Evolutionary conservation across 1,140 invertebrate species (phyloP), one percentile per base, ranked within the genome.

Genomic region (Dinothrombium tinctorium): DNA sequence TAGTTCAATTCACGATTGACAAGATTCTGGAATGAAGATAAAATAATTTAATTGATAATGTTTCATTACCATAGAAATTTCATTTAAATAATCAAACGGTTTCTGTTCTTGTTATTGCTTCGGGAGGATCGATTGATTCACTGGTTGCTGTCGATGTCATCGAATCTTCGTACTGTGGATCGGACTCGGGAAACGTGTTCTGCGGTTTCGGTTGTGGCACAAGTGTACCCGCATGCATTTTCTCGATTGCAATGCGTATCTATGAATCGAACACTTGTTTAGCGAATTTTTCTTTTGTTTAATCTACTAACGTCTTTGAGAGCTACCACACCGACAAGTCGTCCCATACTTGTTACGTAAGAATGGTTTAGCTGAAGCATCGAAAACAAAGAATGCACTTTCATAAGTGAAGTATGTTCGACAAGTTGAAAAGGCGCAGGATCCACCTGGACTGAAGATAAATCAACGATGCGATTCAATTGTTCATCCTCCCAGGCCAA

Each of bases 341-440:
- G 68, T 0, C 92, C 92, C 42, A 89, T 89, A 26, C 86, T 81
- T 4, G 92, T 98, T 1, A 98, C 92, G 60, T 96, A 98, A 2
- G 92, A 87, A 53, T 89, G 79, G 63, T 87, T 90, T 3, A 98
- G 76, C 21, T 87, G 86, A 32, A 98, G 69, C 66, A 96, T 78
- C 4, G 84, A 94, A 59, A 98, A 98, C 6, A 96, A 60, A 7
- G 89, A 94, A 62, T 98, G 90, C 2, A 92, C 67, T 68, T 96
- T 96, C 8, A 94, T 71, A 22, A 98, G 62, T 0, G 86, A 90
- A 1, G 90, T 95, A 51, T 80, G 73, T 54, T 89, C 84, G 2
- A 96, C 89, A 12, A 38, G 26, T 26, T 98, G 92, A 61, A 96
- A 96, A n/a, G 92, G 92, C 14, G 90, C 84, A 2, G 89, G 83